These are phyloP conservation scores for Hoplostethus mediterraneus DNA, from an alignment of 2,797 vertebrate genomes.

Conservation along the genomic window DNA sequence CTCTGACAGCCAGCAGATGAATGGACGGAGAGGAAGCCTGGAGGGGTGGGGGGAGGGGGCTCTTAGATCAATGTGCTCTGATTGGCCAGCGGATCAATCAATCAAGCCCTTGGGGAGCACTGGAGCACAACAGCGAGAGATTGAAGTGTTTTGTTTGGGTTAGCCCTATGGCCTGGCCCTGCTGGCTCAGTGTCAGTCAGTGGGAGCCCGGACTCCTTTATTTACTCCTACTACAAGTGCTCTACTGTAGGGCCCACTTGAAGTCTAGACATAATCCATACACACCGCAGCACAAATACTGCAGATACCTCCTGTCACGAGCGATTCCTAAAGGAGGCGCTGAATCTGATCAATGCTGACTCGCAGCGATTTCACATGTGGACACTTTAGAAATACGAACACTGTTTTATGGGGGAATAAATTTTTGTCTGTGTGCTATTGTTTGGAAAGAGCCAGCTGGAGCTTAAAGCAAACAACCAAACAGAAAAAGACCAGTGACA, in stretches of 20 bases:
- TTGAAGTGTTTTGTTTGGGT: constrained; percentile 84
- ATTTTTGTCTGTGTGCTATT: constrained; percentile 19
- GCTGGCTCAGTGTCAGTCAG: constrained; percentile 79
- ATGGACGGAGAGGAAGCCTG: constrained; percentile 66
- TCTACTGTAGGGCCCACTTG: constrained; percentile 40
- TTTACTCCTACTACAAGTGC: constrained; percentile 67
- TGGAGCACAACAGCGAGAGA: constrained; percentile 71
- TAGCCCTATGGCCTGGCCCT: constrained; percentile 69
- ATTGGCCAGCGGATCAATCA: constrained; percentile 83
- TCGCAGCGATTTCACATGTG: constrained; percentile 20
- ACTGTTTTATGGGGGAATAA: constrained; percentile 5
- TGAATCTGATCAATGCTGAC: constrained; percentile 50
- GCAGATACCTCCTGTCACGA: constrained; percentile 38
- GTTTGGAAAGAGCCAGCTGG: background rate
- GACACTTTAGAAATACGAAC: constrained; percentile 28
- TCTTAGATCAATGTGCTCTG: constrained; percentile 80
- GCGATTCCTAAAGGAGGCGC: constrained; percentile 28
- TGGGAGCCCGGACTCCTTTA: constrained; percentile 63
- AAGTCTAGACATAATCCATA: constrained; percentile 56
- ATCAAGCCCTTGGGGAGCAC: constrained; percentile 72
- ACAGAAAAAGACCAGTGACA: constrained; percentile 36
- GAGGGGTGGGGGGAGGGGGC: constrained; percentile 28
- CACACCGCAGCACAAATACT: constrained; percentile 31
- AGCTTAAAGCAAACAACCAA: constrained; percentile 43
- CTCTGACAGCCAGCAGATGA: constrained; percentile 79